A percentile compares a stretch with the other conserved stretches of the same genome.
Conservation (phyloP, 2,113 vertebrate species). For the Tichodroma muraria region DNA sequence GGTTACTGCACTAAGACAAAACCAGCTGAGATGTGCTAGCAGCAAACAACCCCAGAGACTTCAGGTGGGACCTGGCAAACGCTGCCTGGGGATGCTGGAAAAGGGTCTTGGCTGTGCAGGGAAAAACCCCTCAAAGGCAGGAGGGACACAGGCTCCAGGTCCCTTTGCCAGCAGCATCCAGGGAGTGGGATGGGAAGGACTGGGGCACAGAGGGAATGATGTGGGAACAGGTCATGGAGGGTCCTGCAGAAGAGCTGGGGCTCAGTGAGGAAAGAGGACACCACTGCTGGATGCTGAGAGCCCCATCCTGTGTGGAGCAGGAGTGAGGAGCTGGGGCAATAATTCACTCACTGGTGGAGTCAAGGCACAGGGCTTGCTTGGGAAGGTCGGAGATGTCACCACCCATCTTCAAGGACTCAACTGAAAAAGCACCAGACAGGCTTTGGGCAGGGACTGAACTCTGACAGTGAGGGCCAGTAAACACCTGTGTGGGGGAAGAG, state of each 20-base stretch:
- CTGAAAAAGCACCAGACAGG: background rate
- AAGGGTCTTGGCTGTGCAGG: background rate
- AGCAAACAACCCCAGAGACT: background rate
- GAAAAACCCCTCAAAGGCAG: background rate
- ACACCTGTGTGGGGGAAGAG: background rate
- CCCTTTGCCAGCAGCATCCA: background rate
- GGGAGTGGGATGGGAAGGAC: background rate
- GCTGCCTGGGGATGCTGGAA: background rate
- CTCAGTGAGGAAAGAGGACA: background rate
- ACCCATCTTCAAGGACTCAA: background rate
- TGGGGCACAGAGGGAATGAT: background rate
- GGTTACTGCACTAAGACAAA: background rate
- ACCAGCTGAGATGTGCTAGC: background rate
- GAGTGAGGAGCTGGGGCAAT: background rate
- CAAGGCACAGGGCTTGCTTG: too few species aligned
- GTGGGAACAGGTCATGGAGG: background rate
- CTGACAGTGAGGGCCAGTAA: background rate
- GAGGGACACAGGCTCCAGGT: background rate
- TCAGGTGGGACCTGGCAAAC: background rate
- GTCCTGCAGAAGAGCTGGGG: background rate
- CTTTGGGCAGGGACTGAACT: background rate
- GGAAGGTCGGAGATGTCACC: background rate
- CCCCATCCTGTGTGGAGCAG: background rate
- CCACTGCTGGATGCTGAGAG: background rate
- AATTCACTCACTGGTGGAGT: background rate